Percentiles rank a stretch among this genome's conserved stretches.
phyloP scores from a whole-genome alignment of 2,888 invertebrate species.

The Hydrotaea cyrtoneurina region DNA sequence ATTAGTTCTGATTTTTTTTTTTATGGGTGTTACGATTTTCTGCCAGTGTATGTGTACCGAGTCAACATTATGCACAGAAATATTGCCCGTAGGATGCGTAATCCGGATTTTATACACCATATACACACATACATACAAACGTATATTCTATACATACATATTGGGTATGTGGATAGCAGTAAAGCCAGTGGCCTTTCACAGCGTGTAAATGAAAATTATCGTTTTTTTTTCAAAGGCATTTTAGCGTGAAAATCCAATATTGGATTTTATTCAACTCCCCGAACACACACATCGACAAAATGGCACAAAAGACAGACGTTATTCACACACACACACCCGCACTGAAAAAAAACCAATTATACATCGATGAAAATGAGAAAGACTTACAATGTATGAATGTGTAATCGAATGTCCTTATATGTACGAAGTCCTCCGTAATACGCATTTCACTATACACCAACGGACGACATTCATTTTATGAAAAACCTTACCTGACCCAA shows the following conservation, averaged over 20 bases:
- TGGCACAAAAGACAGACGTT: constrained; percentile 31
- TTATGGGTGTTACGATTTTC: no score
- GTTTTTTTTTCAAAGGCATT: constrained; percentile 79
- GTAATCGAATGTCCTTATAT: not conserved
- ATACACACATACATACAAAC: not conserved
- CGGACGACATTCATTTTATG: not conserved
- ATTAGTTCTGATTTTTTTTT: no score
- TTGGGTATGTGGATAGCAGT: not conserved
- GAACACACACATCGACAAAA: constrained; percentile 4
- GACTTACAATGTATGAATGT: constrained; percentile 3
- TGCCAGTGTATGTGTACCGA: constrained; percentile 53
- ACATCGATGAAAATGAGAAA: constrained; percentile 60
- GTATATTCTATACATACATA: not conserved
- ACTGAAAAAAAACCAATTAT: constrained; percentile 74
- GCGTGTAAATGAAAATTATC: constrained; percentile 78
- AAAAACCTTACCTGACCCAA: constrained; percentile 25
- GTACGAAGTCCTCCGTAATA: not conserved
- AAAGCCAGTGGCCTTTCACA: constrained; percentile 71
- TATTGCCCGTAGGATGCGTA: constrained; percentile 76
- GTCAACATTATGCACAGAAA: constrained; percentile 68
- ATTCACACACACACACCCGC: not conserved
- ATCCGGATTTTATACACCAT: constrained; percentile 76
- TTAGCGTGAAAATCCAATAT: constrained; percentile 80
- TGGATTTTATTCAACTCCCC: constrained; percentile 78
- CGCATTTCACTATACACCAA: not conserved